Evolutionary conservation across 1,140 invertebrate species (phyloP).

Genomic region (Drosophila tani): DNA sequence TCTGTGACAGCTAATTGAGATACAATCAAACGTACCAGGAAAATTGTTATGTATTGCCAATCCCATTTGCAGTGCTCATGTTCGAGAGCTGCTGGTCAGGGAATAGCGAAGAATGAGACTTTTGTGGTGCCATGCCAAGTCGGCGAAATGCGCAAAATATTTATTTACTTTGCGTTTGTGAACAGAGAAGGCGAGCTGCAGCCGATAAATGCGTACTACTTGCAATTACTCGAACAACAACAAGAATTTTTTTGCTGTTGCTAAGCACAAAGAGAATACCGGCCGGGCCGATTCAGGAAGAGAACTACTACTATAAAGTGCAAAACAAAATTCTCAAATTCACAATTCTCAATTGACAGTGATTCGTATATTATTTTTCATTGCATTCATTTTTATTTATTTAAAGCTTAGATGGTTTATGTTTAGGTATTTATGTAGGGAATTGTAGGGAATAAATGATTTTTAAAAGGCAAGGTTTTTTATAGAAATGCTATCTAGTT

Average conservation of each 20-base stretch:
- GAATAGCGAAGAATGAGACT: conserved; percentile 16
- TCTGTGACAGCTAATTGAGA: conserved; percentile 34
- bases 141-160: conserved; percentile 71
- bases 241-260: conserved; percentile 19
- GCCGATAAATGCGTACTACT: conserved; percentile 38
- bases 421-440: neutral
- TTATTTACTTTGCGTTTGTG: conserved; percentile 50
- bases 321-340: neutral
- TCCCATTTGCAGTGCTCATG: neutral
- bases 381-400: neutral
- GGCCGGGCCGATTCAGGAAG: conserved; percentile 20
- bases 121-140: conserved; percentile 48
- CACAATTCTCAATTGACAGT: neutral
- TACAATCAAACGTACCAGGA: conserved; percentile 16
- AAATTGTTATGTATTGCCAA: neutral
- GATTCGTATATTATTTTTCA: conserved; percentile 8
- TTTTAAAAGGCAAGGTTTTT: neutral
- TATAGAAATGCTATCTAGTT: neutral
- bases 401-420: neutral
- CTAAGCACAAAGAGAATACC: conserved; percentile 28
- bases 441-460: neutral
- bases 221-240: neutral
- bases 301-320: conserved; percentile 8
- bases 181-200: conserved; percentile 49
- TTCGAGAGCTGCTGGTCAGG: conserved; percentile 5